phyloP scores from a whole-genome alignment of 2,113 vertebrate genomes.

The Alethe diademata region DNA sequence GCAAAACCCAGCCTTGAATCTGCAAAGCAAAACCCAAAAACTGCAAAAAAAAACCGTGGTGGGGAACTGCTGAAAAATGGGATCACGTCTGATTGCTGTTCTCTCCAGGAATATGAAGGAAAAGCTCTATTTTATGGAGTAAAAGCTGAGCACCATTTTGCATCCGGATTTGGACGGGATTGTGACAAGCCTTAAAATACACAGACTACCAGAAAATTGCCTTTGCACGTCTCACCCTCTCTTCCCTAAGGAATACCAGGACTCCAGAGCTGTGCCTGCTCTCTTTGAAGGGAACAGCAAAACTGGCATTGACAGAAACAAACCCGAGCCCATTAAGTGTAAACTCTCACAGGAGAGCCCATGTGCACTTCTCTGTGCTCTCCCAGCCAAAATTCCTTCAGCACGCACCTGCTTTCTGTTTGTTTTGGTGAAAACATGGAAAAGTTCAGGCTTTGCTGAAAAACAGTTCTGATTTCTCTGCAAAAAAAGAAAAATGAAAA shows the following conservation, averaged over 20 bases:
- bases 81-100: rapidly evolving
- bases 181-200: neutral
- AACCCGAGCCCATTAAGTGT: neutral
- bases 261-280: neutral
- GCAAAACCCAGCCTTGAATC: neutral
- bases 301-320: neutral
- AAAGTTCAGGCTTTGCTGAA: neutral
- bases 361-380: neutral
- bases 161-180: neutral
- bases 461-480: neutral
- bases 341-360: neutral
- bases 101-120: neutral
- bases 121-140: rapidly evolving
- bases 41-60: neutral
- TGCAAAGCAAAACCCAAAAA: neutral
- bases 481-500: neutral
- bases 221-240: rapidly evolving
- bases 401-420: constrained; percentile 57
- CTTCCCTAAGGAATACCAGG: neutral
- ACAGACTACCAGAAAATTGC: neutral
- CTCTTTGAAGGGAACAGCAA: neutral
- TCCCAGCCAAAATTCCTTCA: constrained; percentile 38
- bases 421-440: constrained; percentile 51
- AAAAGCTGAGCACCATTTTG: neutral
- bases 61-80: neutral